Evolutionary conservation across 2,888 invertebrate genomes (phyloP), one percentile per base, ranked within the genome.

Genomic region (Cosmorhoe ocellata): DNA sequence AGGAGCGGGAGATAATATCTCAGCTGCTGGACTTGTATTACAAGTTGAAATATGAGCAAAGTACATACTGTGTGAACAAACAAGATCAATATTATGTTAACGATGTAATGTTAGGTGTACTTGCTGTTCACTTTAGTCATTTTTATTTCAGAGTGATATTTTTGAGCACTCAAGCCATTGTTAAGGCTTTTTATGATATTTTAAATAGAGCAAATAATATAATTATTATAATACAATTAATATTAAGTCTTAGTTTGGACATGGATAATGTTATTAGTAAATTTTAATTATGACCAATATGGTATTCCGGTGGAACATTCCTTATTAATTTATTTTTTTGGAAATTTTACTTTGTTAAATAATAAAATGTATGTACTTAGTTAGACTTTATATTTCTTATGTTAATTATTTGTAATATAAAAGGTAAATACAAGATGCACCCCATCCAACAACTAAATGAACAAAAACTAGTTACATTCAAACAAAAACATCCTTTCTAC

Each of bases 1-100:
- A 0, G 97, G 97, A 0, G 96, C 96, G 7, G 97, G 97, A 0
- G 97, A 97, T 74, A 97, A 96, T 71, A 95, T 97, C 58, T 96
- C 96, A 0, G 95, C 96, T n/a, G 95, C 96, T 1, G 96, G 96
- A n/a, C 83, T 97, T 10, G 94, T 93, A n/a, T 83, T 93, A 44
- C 94, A 94, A 77, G 91, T 94, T 51, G 91, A 89, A 52, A 84
- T 83, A 70, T 87, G 61, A 81, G 67, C 53, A 66, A 63, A 65
- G 52, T 57, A 59, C 18, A 18, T 18, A 18, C 2, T 18, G 18
- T 18, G n/a, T n/a, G n/a, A n/a, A n/a, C n/a, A n/a, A n/a, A n/a
- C n/a, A n/a, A n/a, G n/a, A n/a, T n/a, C n/a, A n/a, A 18, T 4
- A 18, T 3, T 18, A 18, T 13, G 66, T 9, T 51, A 18, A 13